Conservation (phyloP, 2,113 vertebrate species). For the Seriola aureovittata region DNA sequence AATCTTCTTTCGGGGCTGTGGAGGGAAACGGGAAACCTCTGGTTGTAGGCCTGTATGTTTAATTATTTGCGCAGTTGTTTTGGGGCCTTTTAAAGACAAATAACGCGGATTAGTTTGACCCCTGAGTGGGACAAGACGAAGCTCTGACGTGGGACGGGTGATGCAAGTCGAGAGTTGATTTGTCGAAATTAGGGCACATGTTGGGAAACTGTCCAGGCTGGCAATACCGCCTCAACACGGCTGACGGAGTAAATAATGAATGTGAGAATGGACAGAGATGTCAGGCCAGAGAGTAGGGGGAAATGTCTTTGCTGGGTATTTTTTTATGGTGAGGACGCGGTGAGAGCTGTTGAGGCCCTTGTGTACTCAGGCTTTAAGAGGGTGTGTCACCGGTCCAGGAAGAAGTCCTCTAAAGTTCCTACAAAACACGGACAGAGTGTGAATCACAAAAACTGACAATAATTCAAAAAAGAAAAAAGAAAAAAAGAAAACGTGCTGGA, state of each 20-base stretch:
- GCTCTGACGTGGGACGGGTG: constrained; percentile 52
- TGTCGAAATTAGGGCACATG: constrained; percentile 55
- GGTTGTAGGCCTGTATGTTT: constrained; percentile 73
- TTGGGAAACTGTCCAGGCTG: constrained; percentile 26
- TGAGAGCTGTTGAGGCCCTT: constrained; percentile 21
- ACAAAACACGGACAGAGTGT: background rate
- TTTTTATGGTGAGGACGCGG: constrained; percentile 2
- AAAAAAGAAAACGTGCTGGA: no score
- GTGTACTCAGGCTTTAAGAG: constrained; percentile 48
- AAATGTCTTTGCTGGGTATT: constrained; percentile 15
- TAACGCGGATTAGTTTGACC: constrained; percentile 55
- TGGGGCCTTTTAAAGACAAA: constrained; percentile 59
- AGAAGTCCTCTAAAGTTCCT: constrained; percentile 65
- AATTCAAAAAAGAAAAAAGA: no score
- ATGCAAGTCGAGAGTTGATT: constrained; percentile 48
- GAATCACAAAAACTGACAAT: background rate
- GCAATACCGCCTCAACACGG: constrained; percentile 30
- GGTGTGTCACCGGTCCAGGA: constrained; percentile 73
- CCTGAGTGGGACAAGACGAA: constrained; percentile 19
- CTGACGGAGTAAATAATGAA: constrained; percentile 66
- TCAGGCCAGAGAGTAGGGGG: constrained; percentile 38
- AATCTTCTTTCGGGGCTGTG: constrained; percentile 65
- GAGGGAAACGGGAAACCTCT: constrained; percentile 79
- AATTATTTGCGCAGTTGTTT: constrained; percentile 74
- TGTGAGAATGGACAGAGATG: constrained; percentile 56